phyloP scores from a whole-genome alignment of 92 coral and sea anemone species.

The Palythoa heliodiscus region DNA sequence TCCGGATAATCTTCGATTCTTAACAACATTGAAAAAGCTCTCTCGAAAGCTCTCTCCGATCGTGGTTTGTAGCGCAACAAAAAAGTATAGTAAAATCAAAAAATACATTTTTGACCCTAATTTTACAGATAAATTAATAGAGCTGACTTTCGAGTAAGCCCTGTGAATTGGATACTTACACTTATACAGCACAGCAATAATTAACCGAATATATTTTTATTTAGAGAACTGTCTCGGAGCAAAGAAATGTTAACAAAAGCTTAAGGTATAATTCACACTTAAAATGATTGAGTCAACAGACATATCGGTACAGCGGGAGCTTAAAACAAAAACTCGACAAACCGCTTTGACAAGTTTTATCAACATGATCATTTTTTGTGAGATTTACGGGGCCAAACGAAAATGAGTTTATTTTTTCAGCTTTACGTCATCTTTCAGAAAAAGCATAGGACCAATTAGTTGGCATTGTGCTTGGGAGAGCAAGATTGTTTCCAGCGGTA shows the following conservation, averaged over 20 bases:
- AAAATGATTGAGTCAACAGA: not conserved
- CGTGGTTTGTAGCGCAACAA: not conserved
- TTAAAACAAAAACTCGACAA: not conserved
- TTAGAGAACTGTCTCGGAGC: slow-evolving; percentile 3
- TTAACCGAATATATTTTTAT: not conserved
- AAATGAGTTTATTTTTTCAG: not conserved
- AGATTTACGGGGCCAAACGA: not conserved
- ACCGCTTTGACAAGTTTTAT: not conserved
- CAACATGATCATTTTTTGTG: not conserved
- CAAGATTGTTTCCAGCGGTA: not conserved
- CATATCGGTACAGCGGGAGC: not conserved
- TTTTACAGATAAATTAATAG: not conserved
- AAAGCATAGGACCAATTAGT: not conserved
- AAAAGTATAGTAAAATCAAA: not conserved
- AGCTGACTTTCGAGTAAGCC: not conserved
- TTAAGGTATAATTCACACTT: not conserved
- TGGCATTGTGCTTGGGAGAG: not conserved
- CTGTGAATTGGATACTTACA: not conserved
- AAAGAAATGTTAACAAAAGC: slow-evolving; percentile 10
- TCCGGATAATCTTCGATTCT: slow-evolving; percentile 4
- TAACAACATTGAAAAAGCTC: not conserved
- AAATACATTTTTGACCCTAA: not conserved
- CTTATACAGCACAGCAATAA: not conserved
- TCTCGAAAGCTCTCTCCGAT: slow-evolving; percentile 5
- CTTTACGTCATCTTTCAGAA: not conserved